Evolutionary conservation across 2,113 vertebrate species (phyloP).

Genomic region (Asarcornis scutulata): DNA sequence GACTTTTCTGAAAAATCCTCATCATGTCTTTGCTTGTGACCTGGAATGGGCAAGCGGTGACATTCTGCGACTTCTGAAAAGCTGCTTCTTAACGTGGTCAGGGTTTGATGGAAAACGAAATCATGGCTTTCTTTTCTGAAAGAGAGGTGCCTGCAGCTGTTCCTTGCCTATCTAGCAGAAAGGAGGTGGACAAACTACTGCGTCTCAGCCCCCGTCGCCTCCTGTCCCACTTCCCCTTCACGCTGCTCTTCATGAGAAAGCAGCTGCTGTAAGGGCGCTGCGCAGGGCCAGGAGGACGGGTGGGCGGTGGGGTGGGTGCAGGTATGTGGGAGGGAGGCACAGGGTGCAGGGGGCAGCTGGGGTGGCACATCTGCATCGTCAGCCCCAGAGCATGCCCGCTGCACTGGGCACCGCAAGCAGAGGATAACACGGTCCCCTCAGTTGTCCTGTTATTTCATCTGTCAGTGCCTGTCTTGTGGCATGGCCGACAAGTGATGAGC

Average conservation of each 20-base stretch:
- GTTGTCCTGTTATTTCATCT: neutral
- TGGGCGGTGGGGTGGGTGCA: too few relatives aligned
- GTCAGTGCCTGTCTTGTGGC: neutral
- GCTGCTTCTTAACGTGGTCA: neutral
- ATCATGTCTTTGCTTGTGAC: neutral
- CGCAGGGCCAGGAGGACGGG: neutral
- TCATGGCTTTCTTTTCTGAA: neutral
- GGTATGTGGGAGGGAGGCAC: neutral
- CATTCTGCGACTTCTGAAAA: neutral
- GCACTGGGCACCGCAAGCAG: neutral
- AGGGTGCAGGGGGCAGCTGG: neutral
- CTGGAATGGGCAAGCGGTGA: neutral
- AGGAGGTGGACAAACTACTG: neutral
- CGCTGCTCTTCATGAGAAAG: neutral
- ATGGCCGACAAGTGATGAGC: neutral
- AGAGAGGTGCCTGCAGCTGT: neutral
- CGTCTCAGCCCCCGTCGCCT: neutral
- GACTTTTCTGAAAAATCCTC: neutral
- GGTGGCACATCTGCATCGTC: neutral
- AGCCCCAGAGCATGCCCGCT: rapidly evolving
- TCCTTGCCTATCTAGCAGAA: neutral
- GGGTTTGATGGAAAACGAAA: neutral
- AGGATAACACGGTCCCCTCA: neutral
- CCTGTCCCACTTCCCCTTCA: neutral
- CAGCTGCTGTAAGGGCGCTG: neutral